phyloP scores from a whole-genome alignment of 2,797 vertebrate species.

The Emys orbicularis region DNA sequence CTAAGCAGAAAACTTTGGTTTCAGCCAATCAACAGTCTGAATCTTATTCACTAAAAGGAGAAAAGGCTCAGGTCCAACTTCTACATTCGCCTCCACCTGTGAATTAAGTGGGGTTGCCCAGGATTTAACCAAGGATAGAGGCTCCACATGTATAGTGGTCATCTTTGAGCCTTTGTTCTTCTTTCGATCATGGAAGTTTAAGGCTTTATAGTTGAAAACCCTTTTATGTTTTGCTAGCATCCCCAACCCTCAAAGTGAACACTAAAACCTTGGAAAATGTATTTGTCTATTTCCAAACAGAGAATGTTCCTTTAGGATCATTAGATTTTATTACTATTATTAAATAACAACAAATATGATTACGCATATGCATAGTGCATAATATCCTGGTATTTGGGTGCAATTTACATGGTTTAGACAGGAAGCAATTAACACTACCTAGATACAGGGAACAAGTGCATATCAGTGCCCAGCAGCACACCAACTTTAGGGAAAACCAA shows the following conservation, averaged over 20 bases:
- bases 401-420: not conserved
- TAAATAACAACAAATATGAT: not conserved
- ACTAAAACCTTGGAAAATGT: not conserved
- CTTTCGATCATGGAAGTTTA: not conserved
- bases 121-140: not conserved
- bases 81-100: not conserved
- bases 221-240: not conserved
- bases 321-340: not conserved
- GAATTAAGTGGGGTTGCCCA: not conserved
- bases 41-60: constrained; percentile 24
- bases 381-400: not conserved
- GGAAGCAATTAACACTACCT: not conserved
- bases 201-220: not conserved
- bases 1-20: constrained; percentile 29
- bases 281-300: constrained; percentile 17
- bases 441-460: not conserved
- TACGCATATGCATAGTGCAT: not conserved
- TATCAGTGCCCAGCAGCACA: not conserved
- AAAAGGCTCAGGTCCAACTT: not conserved
- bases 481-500: not conserved
- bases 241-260: not conserved
- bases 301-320: not conserved
- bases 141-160: not conserved
- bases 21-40: constrained; percentile 42
- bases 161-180: not conserved